These are phyloP conservation scores for Lydus trimaculatus DNA, from an alignment of 2,888 invertebrate genomes.

Conservation along the genomic window DNA sequence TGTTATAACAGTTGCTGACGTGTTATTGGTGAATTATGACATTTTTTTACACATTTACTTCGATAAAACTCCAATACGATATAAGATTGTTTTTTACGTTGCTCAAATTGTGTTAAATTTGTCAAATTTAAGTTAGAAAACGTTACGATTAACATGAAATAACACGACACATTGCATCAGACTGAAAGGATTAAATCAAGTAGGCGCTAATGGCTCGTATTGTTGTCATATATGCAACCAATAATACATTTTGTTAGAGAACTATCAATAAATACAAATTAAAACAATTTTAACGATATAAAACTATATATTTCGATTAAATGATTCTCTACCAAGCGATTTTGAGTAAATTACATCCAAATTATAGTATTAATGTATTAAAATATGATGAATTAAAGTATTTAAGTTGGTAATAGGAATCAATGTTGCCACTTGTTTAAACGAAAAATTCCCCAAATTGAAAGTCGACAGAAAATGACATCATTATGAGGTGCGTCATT, in stretches of 20 bases:
- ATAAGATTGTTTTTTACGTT: no score
- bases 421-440: background rate
- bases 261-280: background rate
- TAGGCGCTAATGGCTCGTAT: background rate
- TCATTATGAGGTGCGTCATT: slow-evolving; percentile 38
- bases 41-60: background rate
- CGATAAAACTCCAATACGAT: background rate
- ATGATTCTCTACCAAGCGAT: no score
- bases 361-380: no score
- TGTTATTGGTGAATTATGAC: background rate
- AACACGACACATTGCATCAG: background rate
- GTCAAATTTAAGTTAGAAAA: background rate
- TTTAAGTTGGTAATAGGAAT: background rate
- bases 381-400: background rate
- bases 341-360: no score
- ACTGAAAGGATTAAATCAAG: background rate
- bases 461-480: slow-evolving; percentile 25
- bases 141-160: background rate
- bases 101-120: no score
- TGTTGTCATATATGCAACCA: background rate
- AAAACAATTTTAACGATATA: background rate
- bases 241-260: background rate
- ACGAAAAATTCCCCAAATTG: background rate
- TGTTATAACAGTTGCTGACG: background rate
- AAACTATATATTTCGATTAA: no score